Evolutionary conservation across 2,888 invertebrate species (phyloP).

Genomic region (Caenorhabditis japonica): DNA sequence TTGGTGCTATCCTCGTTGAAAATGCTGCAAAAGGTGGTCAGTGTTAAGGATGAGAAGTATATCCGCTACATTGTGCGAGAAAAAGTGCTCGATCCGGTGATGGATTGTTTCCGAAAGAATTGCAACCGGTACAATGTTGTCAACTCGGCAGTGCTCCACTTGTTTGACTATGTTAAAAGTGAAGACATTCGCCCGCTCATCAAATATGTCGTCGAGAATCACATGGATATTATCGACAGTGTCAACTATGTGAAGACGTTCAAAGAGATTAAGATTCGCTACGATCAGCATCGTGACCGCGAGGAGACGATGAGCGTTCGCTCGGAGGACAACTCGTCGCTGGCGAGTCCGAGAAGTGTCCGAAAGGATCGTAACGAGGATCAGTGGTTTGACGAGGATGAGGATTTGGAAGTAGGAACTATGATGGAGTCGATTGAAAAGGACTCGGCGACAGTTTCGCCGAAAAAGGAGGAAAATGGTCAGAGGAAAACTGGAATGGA

Average conservation of each 20-base stretch:
- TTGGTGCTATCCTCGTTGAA: slow-evolving; percentile 93
- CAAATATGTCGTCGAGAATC: slow-evolving; percentile 94
- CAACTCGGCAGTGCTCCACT: slow-evolving; percentile 97
- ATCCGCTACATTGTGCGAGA: slow-evolving; percentile 94
- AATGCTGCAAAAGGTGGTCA: slow-evolving; percentile 96
- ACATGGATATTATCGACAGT: slow-evolving; percentile 92
- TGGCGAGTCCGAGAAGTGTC: slow-evolving; percentile 44
- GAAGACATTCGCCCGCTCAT: slow-evolving; percentile 80
- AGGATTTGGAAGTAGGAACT: slow-evolving; percentile 60
- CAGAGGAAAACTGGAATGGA: slow-evolving; percentile 70
- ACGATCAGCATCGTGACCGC: slow-evolving; percentile 63
- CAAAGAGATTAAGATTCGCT: slow-evolving; percentile 66
- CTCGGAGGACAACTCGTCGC: slow-evolving; percentile 51
- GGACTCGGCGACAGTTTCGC: slow-evolving; percentile 40
- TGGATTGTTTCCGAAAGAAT: slow-evolving; percentile 95
- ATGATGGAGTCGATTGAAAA: slow-evolving; percentile 48
- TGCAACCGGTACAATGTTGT: slow-evolving; percentile 97
- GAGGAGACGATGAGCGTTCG: slow-evolving; percentile 57
- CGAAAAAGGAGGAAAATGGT: slow-evolving; percentile 42
- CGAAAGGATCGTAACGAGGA: slow-evolving; percentile 66
- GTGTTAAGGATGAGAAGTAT: slow-evolving; percentile 98
- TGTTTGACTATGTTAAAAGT: slow-evolving; percentile 92
- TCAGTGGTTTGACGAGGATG: slow-evolving; percentile 74
- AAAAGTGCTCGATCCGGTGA: slow-evolving; percentile 90
- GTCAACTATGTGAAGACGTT: slow-evolving; percentile 99